Evolutionary conservation across 2,797 vertebrate species (phyloP), one percentile per base, ranked within the genome.

Genomic region (Octomys mimax): DNA sequence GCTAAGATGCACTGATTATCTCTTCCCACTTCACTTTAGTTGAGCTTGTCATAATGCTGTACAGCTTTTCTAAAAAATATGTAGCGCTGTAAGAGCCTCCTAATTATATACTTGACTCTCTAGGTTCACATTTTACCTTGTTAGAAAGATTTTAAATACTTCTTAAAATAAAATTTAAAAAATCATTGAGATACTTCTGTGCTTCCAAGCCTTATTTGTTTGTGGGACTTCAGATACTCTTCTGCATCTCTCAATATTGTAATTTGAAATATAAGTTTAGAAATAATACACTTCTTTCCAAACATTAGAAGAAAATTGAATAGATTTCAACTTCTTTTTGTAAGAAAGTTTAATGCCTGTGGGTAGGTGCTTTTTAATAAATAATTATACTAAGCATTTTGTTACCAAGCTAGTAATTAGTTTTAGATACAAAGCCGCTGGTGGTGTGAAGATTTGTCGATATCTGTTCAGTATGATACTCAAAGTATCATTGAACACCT

Each of bases 341-440:
- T 13, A 79, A 80, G 31, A 91, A 70, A 80, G 12, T 9, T 73
- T 73, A 73, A 68, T 66, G 61, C 2, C 10, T 49, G 4, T 85
- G 36, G 18, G 4, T 9, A 19, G 46, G 31, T 2, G 61, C 6
- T 87, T 87, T 96, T 52, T 87, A 86, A 68, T 46, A 96, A 92
- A 62, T 33, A 96, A 22, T 64, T 92, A 2, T 12, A 64, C 2
- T 36, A 49, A 70, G 24, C 16, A 28, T 83, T 89, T 91, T n/a
- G 6, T 68, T 62, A 64, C 42, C 22, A 92, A 89, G 57, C 49
- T 70, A 87, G 22, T 31, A 75, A 46, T 42, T 71, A 39, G 7
- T 91, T 92, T 89, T 19, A 52, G 49, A 81, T 85, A 79, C 70
- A 88, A 73, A 75, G 19, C 77, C 39, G 71, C 39, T 80, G 33